Base-by-base conservation (phyloP, 2,888 invertebrate genomes). In the Oscheius sp. region DNA sequence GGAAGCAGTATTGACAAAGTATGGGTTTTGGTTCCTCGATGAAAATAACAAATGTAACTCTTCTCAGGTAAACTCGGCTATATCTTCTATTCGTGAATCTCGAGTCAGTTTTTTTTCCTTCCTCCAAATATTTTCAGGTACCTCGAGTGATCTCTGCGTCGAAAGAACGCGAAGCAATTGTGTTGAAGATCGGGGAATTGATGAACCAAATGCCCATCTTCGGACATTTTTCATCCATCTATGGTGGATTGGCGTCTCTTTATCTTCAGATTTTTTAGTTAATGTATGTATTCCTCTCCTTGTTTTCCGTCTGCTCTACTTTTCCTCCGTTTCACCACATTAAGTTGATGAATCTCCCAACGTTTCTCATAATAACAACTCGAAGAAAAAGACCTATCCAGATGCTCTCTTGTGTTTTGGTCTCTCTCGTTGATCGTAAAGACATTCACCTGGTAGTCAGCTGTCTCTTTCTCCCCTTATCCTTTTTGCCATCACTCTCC, bases 21-120 rank as follows among this genome's bases (percentile, higher is more conserved):
- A 79, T 67, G 66, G 74, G 30, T 74, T 80, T 62, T 80, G 80
- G 80, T 80, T 80, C 51, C 54, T 80, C 56, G 67, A 76, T 44
- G 70, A 67, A 36, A 41, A 71, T 8, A 61, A 69, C 14, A 26
- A 54, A 36, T 80, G 80, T 45, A 68, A 73, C 50, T 20, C 36
- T 2, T 56, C 63, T 2, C 63, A 67, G 44, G 80, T 80, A 1
- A 56, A 68, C 2, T 30, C 50, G n/a, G 79, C 76, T 24, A 74
- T 74, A 9, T 41, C 57, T 2, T 47, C 62, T 17, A 54, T 79
- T 57, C 50, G 49, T 20, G 49, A 64, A 9, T 71, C 73, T 32
- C 59, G 44, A n/a, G 76, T 75, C 26, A 54, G 14, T 28, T 8
- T 20, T 51, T 20, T 2, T 2, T 5, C 2, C 6, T 2, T 4